A percentile compares a stretch with the other conserved stretches of the same genome.
Evolutionary conservation across 1,140 invertebrate species (phyloP).

Genomic region (Saccostrea glomerata): DNA sequence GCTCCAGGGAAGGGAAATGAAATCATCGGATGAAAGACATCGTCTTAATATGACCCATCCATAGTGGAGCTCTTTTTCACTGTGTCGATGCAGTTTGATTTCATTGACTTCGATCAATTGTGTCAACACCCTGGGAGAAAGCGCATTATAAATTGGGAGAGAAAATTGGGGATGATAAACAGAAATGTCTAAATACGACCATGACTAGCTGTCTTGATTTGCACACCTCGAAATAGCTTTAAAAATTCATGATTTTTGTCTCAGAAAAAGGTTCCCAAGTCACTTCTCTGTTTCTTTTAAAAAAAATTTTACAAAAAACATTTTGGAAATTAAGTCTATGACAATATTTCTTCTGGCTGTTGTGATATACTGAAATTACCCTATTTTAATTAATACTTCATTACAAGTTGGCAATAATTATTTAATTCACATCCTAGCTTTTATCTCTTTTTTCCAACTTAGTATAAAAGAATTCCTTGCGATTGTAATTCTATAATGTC

Average conservation of each 20-base stretch:
- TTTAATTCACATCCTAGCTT: no score
- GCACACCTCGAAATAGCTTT: neutral
- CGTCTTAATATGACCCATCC: neutral
- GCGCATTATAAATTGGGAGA: neutral
- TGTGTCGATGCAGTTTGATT: neutral
- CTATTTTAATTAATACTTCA: no score
- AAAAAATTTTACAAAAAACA: neutral
- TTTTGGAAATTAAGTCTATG: neutral
- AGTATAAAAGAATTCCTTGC: no score
- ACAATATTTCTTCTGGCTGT: neutral
- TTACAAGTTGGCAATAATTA: no score
- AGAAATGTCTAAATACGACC: neutral
- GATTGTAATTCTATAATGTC: no score
- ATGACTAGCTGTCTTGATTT: neutral
- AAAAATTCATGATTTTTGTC: neutral
- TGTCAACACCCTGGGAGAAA: slow-evolving; percentile 18
- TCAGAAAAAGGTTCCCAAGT: neutral
- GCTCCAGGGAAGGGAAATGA: slow-evolving; percentile 15
- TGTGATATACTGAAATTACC: neutral
- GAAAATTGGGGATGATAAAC: slow-evolving; percentile 3
- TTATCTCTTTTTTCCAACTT: no score
- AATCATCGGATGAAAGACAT: slow-evolving; percentile 20
- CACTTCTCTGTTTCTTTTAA: no score
- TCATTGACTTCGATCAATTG: slow-evolving; percentile 31
- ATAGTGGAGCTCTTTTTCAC: neutral